Conservation (phyloP, 2,113 vertebrate genomes). For the Phalacrocorax aristotelis region DNA sequence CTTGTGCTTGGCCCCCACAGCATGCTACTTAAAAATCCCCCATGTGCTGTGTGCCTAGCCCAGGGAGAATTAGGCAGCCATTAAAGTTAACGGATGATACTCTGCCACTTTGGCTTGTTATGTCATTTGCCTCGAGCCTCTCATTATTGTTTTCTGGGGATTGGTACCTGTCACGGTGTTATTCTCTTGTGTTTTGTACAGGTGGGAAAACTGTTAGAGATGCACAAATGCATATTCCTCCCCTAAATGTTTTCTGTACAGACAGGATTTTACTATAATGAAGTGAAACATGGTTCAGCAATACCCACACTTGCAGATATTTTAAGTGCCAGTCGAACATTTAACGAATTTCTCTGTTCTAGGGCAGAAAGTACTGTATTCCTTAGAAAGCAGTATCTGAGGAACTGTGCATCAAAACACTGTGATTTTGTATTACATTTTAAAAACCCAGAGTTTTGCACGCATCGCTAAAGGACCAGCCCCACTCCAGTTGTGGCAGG, state of each 20-base stretch:
- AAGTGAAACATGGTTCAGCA: rapidly evolving
- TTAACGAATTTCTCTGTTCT: neutral
- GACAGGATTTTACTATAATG: neutral
- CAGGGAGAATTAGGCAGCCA: neutral
- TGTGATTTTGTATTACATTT: neutral
- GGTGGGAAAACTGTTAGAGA: neutral
- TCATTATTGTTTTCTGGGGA: neutral
- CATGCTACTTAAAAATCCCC: neutral
- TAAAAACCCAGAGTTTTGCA: rapidly evolving
- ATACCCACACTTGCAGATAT: neutral
- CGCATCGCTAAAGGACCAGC: rapidly evolving
- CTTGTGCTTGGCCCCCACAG: neutral
- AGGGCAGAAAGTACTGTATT: neutral
- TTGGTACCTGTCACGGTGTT: rapidly evolving
- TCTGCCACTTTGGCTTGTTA: neutral
- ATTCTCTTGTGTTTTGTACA: neutral
- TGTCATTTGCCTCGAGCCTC: neutral
- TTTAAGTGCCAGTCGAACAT: neutral
- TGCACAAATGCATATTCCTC: neutral
- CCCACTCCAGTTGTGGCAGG: neutral
- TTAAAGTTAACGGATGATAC: neutral
- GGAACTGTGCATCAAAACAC: rapidly evolving
- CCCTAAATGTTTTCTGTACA: neutral
- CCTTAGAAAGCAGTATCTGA: neutral
- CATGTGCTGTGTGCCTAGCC: neutral